Evolutionary conservation across 2,113 vertebrate genomes (phyloP).

Genomic region (Phrynosoma blainvillii): DNA sequence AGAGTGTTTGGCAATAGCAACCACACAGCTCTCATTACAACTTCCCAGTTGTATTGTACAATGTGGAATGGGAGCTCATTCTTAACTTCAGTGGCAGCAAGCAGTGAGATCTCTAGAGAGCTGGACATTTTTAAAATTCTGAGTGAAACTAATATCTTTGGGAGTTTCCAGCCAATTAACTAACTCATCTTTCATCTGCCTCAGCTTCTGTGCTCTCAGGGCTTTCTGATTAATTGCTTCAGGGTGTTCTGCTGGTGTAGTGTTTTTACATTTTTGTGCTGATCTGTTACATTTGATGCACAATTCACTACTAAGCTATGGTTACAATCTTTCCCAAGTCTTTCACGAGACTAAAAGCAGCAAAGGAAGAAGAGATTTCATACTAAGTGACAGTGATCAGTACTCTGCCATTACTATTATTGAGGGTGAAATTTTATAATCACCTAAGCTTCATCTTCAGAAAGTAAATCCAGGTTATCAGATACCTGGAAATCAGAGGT

Average conservation of each 20-base stretch:
- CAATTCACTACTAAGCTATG: constrained; percentile 10
- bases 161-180: constrained; percentile 20
- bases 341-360: not conserved
- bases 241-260: constrained; percentile 3
- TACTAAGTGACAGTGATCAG: not conserved
- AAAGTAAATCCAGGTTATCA: not conserved
- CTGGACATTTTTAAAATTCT: constrained; percentile 4
- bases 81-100: not conserved
- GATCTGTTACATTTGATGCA: constrained; percentile 5
- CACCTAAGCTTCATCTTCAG: not conserved
- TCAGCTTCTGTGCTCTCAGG: constrained; percentile 24
- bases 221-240: constrained; percentile 38
- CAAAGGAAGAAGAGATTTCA: not conserved
- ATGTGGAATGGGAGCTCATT: not conserved
- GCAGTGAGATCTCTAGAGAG: not conserved
- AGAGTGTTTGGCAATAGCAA: not conserved
- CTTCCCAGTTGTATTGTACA: not conserved
- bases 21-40: not conserved
- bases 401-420: not conserved
- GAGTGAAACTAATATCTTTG: constrained; percentile 30
- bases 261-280: constrained; percentile 22
- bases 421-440: constrained; percentile 2
- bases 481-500: not conserved
- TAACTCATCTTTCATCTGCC: constrained; percentile 29
- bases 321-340: not conserved